Evolutionary conservation across 2,113 vertebrate genomes (phyloP).

Genomic region (Gavialis gangeticus): DNA sequence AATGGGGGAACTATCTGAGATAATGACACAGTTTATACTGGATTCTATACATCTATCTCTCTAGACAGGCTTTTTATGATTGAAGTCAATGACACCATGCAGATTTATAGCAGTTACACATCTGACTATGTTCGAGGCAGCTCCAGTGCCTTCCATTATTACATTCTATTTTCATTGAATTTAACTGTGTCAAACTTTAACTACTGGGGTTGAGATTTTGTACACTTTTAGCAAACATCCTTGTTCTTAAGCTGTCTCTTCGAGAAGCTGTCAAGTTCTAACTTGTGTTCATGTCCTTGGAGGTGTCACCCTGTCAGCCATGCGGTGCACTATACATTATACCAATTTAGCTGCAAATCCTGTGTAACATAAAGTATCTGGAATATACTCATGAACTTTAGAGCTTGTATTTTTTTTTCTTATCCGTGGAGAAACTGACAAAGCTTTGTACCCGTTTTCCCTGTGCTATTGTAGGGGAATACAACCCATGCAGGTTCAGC

Average conservation of each 20-base stretch:
- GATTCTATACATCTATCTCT: not conserved
- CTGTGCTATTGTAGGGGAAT: not conserved
- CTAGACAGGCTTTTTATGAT: not conserved
- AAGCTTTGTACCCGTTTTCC: not conserved
- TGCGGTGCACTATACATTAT: not conserved
- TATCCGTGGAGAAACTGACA: not conserved
- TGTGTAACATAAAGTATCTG: not conserved
- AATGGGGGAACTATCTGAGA: not conserved
- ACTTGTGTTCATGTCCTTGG: not conserved
- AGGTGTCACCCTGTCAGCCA: slow-evolving; percentile 21
- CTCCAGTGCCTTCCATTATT: not conserved
- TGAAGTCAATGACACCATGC: not conserved
- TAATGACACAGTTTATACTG: not conserved
- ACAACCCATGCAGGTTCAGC: not conserved
- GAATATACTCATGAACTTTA: not conserved
- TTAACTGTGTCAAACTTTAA: not conserved
- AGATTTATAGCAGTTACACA: not conserved
- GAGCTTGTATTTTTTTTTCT: slow-evolving; percentile 34
- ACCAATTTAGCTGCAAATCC: not conserved
- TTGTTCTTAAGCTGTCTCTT: slow-evolving; percentile 16
- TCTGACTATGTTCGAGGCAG: not conserved
- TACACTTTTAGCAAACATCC: not conserved
- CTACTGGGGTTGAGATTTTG: not conserved
- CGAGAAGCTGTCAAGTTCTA: slow-evolving; percentile 33
- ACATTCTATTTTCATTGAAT: not conserved